Conservation (phyloP, 2,888 invertebrate species). For the Lysandra bellargus region DNA sequence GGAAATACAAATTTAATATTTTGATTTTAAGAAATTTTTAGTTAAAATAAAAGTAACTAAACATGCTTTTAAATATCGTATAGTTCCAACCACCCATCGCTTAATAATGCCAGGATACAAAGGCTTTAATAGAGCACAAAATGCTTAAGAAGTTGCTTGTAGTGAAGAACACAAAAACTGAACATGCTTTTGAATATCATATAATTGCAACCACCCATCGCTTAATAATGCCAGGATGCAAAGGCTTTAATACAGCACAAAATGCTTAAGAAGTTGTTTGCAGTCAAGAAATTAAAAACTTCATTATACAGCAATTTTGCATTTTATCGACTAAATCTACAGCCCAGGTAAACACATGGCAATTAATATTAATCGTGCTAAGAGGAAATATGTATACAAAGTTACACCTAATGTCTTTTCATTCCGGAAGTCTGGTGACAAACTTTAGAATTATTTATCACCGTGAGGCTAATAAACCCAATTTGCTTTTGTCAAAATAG, state of each 20-base stretch:
- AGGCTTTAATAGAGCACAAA: background rate
- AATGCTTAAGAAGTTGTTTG: background rate
- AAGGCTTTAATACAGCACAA: background rate
- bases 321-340: background rate
- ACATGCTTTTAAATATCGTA: background rate
- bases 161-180: background rate
- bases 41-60: no score
- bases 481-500: background rate
- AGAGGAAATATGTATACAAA: constrained; percentile 8
- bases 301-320: background rate
- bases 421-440: background rate
- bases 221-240: background rate
- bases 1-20: no score
- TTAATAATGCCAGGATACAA: background rate
- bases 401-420: background rate
- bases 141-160: background rate
- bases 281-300: background rate
- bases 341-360: background rate
- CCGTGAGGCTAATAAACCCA: background rate
- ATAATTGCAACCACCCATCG: background rate
- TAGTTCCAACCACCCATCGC: background rate
- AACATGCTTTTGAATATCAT: background rate
- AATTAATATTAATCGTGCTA: constrained; percentile 4
- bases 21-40: no score
- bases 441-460: background rate